Evolutionary conservation across 35 echinoderm and acorn worm species (phyloP).

Genomic region (Nesometra sesokonis): DNA sequence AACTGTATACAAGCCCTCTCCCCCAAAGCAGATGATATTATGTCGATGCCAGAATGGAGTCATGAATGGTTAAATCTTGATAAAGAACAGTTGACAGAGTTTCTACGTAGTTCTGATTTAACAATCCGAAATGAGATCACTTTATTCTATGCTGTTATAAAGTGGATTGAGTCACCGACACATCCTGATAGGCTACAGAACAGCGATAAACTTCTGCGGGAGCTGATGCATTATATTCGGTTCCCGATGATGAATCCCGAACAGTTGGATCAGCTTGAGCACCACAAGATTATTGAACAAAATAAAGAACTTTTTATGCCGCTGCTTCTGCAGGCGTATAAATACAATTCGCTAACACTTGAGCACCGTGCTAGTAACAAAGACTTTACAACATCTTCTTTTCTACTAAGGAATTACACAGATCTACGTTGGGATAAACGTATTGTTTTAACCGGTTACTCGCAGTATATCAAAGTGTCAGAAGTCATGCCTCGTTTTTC

Average conservation of each 20-base stretch:
- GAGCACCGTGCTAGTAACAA: conserved; percentile 48
- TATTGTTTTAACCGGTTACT: conserved; percentile 73
- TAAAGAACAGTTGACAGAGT: conserved; percentile 78
- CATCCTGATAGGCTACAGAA: conserved; percentile 54
- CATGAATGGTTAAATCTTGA: conserved; percentile 87
- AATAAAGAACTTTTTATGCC: conserved; percentile 47
- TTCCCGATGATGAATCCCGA: conserved; percentile 95
- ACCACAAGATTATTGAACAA: conserved; percentile 48
- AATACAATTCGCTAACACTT: conserved; percentile 74
- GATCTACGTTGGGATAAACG: conserved; percentile 93
- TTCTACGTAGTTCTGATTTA: conserved; percentile 83
- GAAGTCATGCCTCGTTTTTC: conserved; percentile 95
- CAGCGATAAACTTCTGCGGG: conserved; percentile 46
- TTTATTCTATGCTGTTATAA: conserved; percentile 66
- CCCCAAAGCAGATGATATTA: conserved; percentile 96
- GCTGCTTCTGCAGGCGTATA: conserved; percentile 66
- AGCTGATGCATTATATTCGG: conserved; percentile 62
- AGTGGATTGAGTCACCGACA: conserved; percentile 84
- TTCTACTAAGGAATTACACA: conserved; percentile 83
- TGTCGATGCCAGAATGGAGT: conserved; percentile 85
- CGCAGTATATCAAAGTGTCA: conserved; percentile 64
- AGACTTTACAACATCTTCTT: conserved; percentile 48
- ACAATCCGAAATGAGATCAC: conserved; percentile 78
- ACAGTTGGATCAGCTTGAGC: conserved; percentile 65
- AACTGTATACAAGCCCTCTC: conserved; percentile 74